These are phyloP conservation scores for Limenitis camilla DNA, from an alignment of 2,888 invertebrate genomes.

Conservation along the genomic window DNA sequence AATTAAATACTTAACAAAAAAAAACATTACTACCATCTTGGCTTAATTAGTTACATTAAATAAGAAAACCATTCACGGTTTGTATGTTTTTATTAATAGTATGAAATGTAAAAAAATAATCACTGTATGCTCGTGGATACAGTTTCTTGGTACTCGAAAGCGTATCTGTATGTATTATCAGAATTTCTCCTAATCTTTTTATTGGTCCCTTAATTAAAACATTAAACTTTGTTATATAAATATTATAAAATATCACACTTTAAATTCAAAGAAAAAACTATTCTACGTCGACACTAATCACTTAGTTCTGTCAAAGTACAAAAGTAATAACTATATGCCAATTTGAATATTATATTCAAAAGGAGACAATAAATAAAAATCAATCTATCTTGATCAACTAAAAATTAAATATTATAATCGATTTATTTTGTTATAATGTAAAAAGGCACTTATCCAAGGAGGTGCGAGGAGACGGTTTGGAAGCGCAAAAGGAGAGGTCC, in stretches of 20 bases:
- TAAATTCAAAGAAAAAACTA: constrained; percentile 71
- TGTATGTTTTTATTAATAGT: constrained; percentile 56
- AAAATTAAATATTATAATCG: constrained; percentile 69
- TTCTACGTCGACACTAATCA: constrained; percentile 67
- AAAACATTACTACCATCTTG: constrained; percentile 44
- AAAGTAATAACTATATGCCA: constrained; percentile 71
- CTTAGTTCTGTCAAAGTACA: constrained; percentile 71
- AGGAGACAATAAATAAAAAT: constrained; percentile 72
- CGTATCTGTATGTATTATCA: constrained; percentile 54
- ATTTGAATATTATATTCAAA: constrained; percentile 69
- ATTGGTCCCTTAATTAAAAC: constrained; percentile 74
- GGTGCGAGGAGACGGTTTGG: constrained; percentile 44
- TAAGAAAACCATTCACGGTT: constrained; percentile 51
- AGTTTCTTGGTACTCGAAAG: constrained; percentile 59
- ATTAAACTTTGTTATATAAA: constrained; percentile 73
- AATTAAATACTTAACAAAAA: constrained; percentile 37
- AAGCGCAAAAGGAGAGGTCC: constrained; percentile 45
- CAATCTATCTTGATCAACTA: constrained; percentile 70
- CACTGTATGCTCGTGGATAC: constrained; percentile 38
- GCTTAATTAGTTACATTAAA: constrained; percentile 51
- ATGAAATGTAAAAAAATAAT: constrained; percentile 46
- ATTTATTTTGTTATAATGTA: constrained; percentile 64
- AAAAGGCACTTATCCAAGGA: constrained; percentile 60
- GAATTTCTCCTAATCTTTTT: constrained; percentile 72
- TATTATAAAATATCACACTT: constrained; percentile 75